Evolutionary conservation across 2,888 invertebrate genomes (phyloP).

Genomic region (Alcis repandata): DNA sequence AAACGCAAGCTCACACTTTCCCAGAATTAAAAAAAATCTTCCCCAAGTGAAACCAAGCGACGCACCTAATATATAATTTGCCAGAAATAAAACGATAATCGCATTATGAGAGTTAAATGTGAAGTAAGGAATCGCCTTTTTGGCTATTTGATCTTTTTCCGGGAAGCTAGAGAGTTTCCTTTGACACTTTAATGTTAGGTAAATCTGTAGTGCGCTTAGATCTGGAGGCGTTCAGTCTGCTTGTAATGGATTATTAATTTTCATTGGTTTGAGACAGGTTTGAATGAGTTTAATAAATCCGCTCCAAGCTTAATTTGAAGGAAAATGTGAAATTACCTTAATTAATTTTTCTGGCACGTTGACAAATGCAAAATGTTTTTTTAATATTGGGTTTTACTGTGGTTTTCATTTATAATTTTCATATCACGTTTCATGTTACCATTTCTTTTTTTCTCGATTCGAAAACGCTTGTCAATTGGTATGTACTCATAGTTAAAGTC

Average conservation of each 20-base stretch:
- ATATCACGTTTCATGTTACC: too few species aligned
- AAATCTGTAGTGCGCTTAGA: slow-evolving; percentile 7
- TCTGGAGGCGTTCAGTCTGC: slow-evolving; percentile 7
- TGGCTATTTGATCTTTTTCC: slow-evolving; percentile 41
- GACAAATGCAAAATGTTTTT: too few species aligned
- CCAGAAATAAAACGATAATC: slow-evolving; percentile 44
- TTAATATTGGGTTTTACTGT: too few species aligned
- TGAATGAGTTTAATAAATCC: neutral
- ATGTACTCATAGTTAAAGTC: too few species aligned
- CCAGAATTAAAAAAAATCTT: neutral
- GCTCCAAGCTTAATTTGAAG: too few species aligned
- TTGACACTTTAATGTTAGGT: slow-evolving; percentile 16
- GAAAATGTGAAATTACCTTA: too few species aligned
- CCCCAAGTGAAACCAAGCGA: neutral
- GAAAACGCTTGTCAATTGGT: too few species aligned
- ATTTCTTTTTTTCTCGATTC: too few species aligned
- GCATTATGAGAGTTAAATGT: slow-evolving; percentile 48
- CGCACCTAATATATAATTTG: neutral
- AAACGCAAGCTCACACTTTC: too few species aligned
- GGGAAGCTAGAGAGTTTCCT: slow-evolving; percentile 24
- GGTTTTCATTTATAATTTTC: too few species aligned
- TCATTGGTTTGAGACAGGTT: slow-evolving; percentile 15
- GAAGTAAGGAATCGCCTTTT: slow-evolving; percentile 47
- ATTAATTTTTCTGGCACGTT: too few species aligned
- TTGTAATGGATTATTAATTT: slow-evolving; percentile 9